These are phyloP conservation scores for Xiphophorus hellerii DNA, from an alignment of 2,113 vertebrate genomes.

Conservation along the genomic window DNA sequence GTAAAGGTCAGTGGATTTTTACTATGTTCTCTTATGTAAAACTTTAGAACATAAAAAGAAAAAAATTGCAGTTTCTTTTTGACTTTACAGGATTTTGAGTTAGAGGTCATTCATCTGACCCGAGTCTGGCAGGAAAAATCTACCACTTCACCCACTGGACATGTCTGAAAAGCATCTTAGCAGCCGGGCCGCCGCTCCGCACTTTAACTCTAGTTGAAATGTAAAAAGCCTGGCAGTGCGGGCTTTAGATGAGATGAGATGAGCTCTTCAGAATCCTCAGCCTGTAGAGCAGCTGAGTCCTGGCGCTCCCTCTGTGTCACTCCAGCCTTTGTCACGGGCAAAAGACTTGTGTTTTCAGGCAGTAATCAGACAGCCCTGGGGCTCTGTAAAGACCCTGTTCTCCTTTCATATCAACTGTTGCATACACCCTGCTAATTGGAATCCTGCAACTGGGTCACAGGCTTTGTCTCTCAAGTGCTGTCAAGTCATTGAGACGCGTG, in stretches of 20 bases:
- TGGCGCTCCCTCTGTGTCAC: conserved; percentile 60
- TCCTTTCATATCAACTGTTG: conserved; percentile 77
- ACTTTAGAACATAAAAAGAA: too few relatives aligned
- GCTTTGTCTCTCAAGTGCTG: conserved; percentile 78
- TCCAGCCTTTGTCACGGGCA: conserved; percentile 66
- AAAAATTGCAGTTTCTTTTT: not conserved
- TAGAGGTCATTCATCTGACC: conserved; percentile 1
- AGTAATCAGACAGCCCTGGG: conserved; percentile 73
- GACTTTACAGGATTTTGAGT: not conserved
- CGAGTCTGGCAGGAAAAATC: not conserved
- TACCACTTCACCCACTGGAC: conserved; percentile 12
- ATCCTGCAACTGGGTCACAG: conserved; percentile 78
- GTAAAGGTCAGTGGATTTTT: not conserved
- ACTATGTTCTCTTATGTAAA: not conserved
- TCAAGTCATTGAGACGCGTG: conserved; percentile 72
- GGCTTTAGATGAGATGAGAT: conserved; percentile 47
- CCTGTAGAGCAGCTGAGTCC: conserved; percentile 65
- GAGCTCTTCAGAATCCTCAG: conserved; percentile 64
- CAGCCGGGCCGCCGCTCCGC: conserved; percentile 22
- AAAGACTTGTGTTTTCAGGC: conserved; percentile 76
- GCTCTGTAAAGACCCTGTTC: conserved; percentile 74
- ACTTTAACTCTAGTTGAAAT: conserved; percentile 33
- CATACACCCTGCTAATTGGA: conserved; percentile 74
- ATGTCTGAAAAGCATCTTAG: conserved; percentile 23
- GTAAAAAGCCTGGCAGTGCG: conserved; percentile 32